Evolutionary conservation across 2,888 invertebrate genomes (phyloP), one percentile per base, ranked within the genome.

Genomic region (Criorhina ranunculi): DNA sequence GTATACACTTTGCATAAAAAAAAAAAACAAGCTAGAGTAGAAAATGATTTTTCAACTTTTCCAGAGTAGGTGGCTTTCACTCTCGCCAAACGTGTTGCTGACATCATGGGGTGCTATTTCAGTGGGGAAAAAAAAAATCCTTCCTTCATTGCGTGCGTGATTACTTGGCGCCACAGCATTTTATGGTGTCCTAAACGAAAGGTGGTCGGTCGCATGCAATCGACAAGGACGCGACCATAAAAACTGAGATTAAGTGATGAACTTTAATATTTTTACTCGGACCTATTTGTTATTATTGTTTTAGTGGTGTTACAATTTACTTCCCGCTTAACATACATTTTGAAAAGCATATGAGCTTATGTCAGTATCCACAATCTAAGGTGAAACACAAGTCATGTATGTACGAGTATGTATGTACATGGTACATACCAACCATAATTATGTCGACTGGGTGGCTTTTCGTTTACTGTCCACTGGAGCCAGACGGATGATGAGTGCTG

Each of bases 201-300:
- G 60, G 78, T 78, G 24, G 62, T 70, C n/a, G 29, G 35, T 55
- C 40, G 55, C 78, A 78, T 78, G 82, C 78, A 67, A 70, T 73
- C 77, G 70, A 78, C 82, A 83, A 83, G 82, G 82, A 83, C 78
- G 62, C 46, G 51, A 44, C 51, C 53, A 70, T 66, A 44, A 37
- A 51, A 49, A 8, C 17, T 51, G 66, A 35, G 77, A 66, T 66
- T 60, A 49, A 44, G 37, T 19, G 44, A 82, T 77, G 69, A 37
- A 59, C 64, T 53, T 31, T 35, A 31, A 55, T 24, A 11, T 55
- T 17, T 37, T 31, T 46, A 33, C 4, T 11, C 51, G 11, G 29
- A 11, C 35, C 8, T 24, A 49, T 37, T 35, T 15, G 31, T 55
- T 33, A 24, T 24, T 49, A 9, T 33, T 24, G 5, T 59, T 49